Evolutionary conservation across 1,140 invertebrate genomes (phyloP), one percentile per base, ranked within the genome.

Genomic region (Drosophila lowei): DNA sequence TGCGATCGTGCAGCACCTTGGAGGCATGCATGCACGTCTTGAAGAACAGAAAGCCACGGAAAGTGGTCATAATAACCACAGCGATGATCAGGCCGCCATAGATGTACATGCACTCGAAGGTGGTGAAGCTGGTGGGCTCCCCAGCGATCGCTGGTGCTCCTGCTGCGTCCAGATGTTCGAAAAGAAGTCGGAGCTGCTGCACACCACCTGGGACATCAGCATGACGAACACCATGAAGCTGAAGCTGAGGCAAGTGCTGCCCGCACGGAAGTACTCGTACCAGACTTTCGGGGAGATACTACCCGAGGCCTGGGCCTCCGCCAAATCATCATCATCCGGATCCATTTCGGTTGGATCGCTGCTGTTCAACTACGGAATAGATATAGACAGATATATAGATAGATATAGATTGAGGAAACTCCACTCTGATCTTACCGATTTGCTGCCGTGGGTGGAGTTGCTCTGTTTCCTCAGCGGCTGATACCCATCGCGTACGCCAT

Each of bases 21-120:
- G 96, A 97, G 0, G 97, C 93, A n/a, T 93, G 95, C 94, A 97
- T 95, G 77, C 95, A 96, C 6, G 97, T 92, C 75, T 94, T 94
- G 91, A 97, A 97, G 91, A 97, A 97, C 43, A 94, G 91, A 15
- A 94, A 92, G 1, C 94, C 94, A 21, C 95, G 92, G 1, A 93
- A 90, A 1, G 94, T 92, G 43, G 94, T 94, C 80, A 91, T 89
- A 6, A 90, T 46, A 3, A 91, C 77, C 13, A 92, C 84, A 6
- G 52, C 85, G 18, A 91, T 65, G 21, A 92, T 91, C 2, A 91
- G 54, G 9, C 63, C 79, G 15, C 81, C 89, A 46, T 90, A 91
- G 23, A 80, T 79, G 73, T 91, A 91, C 92, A 91, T 71, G 58
- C 90, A 91, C 47, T 91, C 90, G 8, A 52, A 86, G 6, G 86